Evolutionary conservation across 2,113 vertebrate species (phyloP).

Genomic region (Perccottus glenii): DNA sequence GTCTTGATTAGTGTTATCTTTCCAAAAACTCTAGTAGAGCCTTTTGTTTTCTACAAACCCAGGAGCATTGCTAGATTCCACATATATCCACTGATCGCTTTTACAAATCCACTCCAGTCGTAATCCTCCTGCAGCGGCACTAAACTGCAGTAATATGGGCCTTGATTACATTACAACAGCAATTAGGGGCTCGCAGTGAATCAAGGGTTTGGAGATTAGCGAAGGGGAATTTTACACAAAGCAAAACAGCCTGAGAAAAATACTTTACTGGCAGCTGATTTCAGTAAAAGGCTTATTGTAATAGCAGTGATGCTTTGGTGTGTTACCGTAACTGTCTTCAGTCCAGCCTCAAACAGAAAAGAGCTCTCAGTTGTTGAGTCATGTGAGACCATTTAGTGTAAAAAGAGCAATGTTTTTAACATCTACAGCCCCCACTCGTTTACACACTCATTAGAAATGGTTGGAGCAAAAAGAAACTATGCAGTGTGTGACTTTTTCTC

Average conservation of each 20-base stretch:
- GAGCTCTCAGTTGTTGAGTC: conserved; percentile 27
- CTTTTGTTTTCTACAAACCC: too few relatives aligned
- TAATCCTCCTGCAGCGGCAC: conserved; percentile 30
- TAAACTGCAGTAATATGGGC: conserved; percentile 37
- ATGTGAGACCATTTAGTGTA: conserved; percentile 32
- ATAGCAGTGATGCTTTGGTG: neutral
- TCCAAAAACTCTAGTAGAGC: too few relatives aligned
- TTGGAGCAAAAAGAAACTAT: too few relatives aligned
- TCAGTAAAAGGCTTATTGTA: neutral
- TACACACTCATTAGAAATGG: too few relatives aligned
- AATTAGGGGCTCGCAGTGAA: conserved; percentile 27
- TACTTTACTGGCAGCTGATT: neutral
- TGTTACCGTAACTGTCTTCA: conserved; percentile 15
- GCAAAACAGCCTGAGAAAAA: too few relatives aligned
- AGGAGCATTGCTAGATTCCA: neutral
- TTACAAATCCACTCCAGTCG: conserved; percentile 7
- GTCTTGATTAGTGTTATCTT: too few relatives aligned
- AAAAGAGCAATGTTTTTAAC: neutral
- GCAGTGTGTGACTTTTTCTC: too few relatives aligned
- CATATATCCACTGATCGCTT: conserved; percentile 9
- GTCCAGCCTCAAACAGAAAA: conserved; percentile 16
- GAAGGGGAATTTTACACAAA: neutral
- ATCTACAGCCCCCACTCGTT: too few relatives aligned
- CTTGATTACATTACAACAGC: conserved; percentile 41
- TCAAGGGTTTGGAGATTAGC: conserved; percentile 8